These are phyloP conservation scores for Drosophila nr. medialis DNA, from an alignment of 2,888 invertebrate species.

Conservation along the genomic window DNA sequence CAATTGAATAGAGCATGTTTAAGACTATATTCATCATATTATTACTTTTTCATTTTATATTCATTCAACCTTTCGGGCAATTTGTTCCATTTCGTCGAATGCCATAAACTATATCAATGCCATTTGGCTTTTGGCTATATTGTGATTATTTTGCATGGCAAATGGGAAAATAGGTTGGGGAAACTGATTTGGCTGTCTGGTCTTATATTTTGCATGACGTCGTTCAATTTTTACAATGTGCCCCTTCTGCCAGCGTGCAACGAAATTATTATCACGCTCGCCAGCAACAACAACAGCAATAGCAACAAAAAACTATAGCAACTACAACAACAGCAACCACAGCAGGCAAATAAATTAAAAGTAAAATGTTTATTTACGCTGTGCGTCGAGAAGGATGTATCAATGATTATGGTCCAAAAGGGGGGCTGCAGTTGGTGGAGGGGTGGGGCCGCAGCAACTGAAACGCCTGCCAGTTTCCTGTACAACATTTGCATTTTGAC, in stretches of 20 bases:
- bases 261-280: constrained; percentile 67
- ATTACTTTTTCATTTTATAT: neutral
- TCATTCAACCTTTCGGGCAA: constrained; percentile 3
- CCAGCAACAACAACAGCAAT: constrained; percentile 32
- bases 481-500: constrained; percentile 75
- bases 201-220: constrained; percentile 41
- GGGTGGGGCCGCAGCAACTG: constrained; percentile 29
- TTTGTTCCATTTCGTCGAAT: constrained; percentile 10
- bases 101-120: constrained; percentile 15
- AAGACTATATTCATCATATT: neutral
- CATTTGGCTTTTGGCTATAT: constrained; percentile 7
- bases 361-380: constrained; percentile 74
- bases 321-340: constrained; percentile 13
- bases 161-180: constrained; percentile 8
- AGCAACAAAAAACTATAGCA: constrained; percentile 13
- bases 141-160: constrained; percentile 14
- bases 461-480: constrained; percentile 64
- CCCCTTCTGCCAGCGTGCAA: constrained; percentile 63
- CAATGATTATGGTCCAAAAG: constrained; percentile 17
- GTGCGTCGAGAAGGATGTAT: constrained; percentile 54
- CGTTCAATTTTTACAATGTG: constrained; percentile 57
- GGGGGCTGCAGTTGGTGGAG: neutral
- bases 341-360: constrained; percentile 69
- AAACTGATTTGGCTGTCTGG: constrained; percentile 46
- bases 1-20: constrained; percentile 10